Evolutionary conservation across 2,797 vertebrate species (phyloP).

Genomic region (Pelochelys cantorii): DNA sequence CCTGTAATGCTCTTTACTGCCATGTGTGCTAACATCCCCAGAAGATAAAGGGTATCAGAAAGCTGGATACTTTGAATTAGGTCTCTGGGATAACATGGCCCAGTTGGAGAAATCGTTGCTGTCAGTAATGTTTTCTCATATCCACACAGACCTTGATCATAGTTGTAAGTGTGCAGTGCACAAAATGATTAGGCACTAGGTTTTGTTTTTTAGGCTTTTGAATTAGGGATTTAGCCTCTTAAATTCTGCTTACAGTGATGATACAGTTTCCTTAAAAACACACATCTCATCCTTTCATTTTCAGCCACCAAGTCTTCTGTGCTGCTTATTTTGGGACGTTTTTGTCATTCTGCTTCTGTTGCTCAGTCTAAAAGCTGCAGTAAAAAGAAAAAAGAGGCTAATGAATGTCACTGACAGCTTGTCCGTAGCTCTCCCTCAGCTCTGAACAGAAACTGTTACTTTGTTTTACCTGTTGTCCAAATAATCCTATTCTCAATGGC

Average conservation of each 20-base stretch:
- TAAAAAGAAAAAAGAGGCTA: neutral
- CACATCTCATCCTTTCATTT: neutral
- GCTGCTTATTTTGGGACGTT: neutral
- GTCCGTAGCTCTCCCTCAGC: neutral
- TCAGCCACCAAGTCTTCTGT: neutral
- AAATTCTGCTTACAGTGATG: neutral
- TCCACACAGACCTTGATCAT: neutral
- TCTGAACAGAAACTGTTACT: neutral
- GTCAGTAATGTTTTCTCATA: neutral
- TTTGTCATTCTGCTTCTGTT: neutral
- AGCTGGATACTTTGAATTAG: neutral
- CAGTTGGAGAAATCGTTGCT: neutral
- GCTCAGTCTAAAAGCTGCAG: neutral
- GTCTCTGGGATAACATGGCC: neutral
- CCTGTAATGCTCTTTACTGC: neutral
- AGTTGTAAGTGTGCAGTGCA: neutral
- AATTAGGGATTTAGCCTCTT: conserved; percentile 24
- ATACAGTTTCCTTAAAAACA: conserved; percentile 14
- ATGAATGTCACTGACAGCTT: fast-evolving
- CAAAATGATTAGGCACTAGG: conserved; percentile 9
- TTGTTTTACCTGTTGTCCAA: neutral
- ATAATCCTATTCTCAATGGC: neutral
- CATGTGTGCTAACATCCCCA: fast-evolving
- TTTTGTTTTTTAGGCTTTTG: conserved; percentile 20
- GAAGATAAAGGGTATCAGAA: neutral